Base-by-base conservation (phyloP, 2,888 invertebrate species). In the Drosophila anomalata region DNA sequence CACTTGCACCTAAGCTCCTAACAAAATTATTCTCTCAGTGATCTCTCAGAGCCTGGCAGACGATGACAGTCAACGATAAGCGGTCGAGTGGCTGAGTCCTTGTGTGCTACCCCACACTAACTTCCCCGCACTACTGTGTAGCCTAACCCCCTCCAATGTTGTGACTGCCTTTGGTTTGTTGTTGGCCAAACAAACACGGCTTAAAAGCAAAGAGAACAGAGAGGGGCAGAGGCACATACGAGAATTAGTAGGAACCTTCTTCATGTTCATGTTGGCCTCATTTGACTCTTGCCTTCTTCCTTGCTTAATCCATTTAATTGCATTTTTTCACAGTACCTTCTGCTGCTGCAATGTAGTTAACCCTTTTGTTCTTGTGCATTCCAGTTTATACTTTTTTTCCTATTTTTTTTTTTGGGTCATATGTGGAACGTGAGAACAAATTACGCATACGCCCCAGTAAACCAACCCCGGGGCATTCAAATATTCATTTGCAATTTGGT, bases 251-350 rank as follows among this genome's bases (percentile, higher is more conserved):
- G 54, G 54, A 48, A 41, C 70, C 70, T 56, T 55, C 51, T 62
- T 52, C 65, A 33, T n/a, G 65, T 63, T 65, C 63, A 46, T 17
- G 65, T 66, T 66, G 65, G 55, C 65, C 73, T 63, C 75, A 76
- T 78, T 61, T 70, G 75, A 65, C 54, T 63, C 11, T 39, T 41
- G 65, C 73, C 78, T 57, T 74, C 69, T 60, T 29, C 42, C 36
- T 55, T 54, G 60, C 71, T 78, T 84, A 81, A 84, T 79, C 69
- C 73, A 74, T 81, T 81, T 81, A 84, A 87, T 84, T 84, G 84
- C 75, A 75, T 73, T 80, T 73, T 56, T 61, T 57, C 17, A 20
- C 20, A 42, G 36, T 46, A 26, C 17, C 31, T 54, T 54, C 42
- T 47, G 36, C 14, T 48, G 69, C 66, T 51, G 58, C 41, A 31